These are phyloP conservation scores for Agrochola lota DNA, from an alignment of 2,888 invertebrate genomes.

Conservation along the genomic window DNA sequence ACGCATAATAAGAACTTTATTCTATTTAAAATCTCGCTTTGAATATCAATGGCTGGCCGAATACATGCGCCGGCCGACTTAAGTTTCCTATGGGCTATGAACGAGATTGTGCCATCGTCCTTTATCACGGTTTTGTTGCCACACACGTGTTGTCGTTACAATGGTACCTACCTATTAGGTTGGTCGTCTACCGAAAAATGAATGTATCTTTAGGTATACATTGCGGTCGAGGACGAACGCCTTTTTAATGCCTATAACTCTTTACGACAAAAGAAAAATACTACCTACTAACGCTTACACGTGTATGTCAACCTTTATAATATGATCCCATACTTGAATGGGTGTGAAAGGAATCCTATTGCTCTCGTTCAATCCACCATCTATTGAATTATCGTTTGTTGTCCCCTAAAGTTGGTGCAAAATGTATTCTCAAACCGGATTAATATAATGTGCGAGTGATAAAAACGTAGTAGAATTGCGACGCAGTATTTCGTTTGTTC, in stretches of 20 bases:
- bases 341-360: constrained; percentile 64
- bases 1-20: constrained; percentile 72
- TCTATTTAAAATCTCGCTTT: constrained; percentile 77
- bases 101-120: constrained; percentile 13
- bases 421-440: constrained; percentile 62
- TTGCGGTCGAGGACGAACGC: constrained; percentile 42
- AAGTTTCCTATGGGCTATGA: constrained; percentile 1
- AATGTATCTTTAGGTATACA: constrained; percentile 14
- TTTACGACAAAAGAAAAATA: constrained; percentile 67
- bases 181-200: background rate
- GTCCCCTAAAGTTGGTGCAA: constrained; percentile 61
- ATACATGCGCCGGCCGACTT: constrained; percentile 67
- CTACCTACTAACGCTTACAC: constrained; percentile 61
- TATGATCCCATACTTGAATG: constrained; percentile 65
- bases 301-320: constrained; percentile 64
- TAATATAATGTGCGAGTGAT: constrained; percentile 26
- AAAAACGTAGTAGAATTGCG: constrained; percentile 30
- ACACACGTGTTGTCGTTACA: constrained; percentile 21
- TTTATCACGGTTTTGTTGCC: constrained; percentile 29
- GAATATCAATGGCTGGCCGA: constrained; percentile 74
- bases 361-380: constrained; percentile 57
- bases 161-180: background rate
- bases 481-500: constrained; percentile 14
- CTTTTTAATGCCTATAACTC: constrained; percentile 63
- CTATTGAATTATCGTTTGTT: constrained; percentile 66